Percentiles rank a stretch among this genome's conserved stretches.
These are phyloP conservation scores for Neomonachus schauinslandi DNA, from an alignment of 2,113 vertebrate genomes.

Conservation along the genomic window DNA sequence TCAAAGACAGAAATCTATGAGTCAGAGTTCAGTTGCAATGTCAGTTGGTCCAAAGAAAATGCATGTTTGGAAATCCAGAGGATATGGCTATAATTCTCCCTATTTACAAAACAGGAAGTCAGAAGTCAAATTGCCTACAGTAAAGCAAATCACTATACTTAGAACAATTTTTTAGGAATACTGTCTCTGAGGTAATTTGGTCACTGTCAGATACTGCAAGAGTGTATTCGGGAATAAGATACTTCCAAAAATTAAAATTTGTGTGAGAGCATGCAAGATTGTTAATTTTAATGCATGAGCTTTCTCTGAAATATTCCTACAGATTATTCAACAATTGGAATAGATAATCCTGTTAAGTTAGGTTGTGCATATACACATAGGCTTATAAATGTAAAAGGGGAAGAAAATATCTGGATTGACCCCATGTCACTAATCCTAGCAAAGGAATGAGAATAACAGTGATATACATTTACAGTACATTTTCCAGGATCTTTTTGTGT, in stretches of 20 bases:
- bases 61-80: background rate
- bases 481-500: background rate
- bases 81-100: background rate
- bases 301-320: background rate
- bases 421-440: background rate
- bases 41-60: constrained; percentile 36
- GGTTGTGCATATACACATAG: no score
- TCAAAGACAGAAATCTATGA: background rate
- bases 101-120: background rate
- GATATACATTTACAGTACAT: background rate
- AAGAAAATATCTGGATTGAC: background rate
- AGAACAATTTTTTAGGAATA: background rate
- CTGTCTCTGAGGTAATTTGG: constrained; percentile 9
- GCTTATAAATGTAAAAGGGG: background rate
- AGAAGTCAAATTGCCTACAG: background rate
- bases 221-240: background rate
- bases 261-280: background rate
- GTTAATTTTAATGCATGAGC: background rate
- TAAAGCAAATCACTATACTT: background rate
- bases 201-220: background rate
- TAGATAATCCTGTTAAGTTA: background rate
- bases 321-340: background rate
- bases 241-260: constrained; percentile 17
- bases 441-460: background rate
- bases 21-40: background rate